These are phyloP conservation scores for Bagarius yarrelli DNA, from an alignment of 2,113 vertebrate species.

Conservation along the genomic window DNA sequence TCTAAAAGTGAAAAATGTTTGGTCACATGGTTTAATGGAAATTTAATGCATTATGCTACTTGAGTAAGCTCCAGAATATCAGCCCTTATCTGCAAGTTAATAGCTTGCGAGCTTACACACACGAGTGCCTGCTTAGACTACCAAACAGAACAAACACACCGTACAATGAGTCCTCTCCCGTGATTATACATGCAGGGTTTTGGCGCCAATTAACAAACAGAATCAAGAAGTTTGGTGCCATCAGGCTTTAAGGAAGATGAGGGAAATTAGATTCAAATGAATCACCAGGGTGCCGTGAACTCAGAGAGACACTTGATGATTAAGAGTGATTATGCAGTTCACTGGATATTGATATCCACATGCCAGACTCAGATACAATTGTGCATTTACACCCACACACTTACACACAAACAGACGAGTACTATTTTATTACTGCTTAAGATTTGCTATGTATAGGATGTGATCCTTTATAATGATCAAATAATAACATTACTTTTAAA, in stretches of 20 bases:
- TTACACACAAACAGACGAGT: neutral
- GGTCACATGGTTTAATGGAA: neutral
- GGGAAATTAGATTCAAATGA: slow-evolving; percentile 50
- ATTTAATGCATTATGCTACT: slow-evolving; percentile 10
- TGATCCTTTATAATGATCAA: too few relatives aligned
- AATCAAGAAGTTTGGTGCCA: slow-evolving; percentile 22
- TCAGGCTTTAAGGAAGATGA: slow-evolving; percentile 26
- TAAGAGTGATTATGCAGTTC: slow-evolving; percentile 31
- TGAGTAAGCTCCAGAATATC: slow-evolving; percentile 23
- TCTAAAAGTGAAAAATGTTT: neutral
- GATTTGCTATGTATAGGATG: too few relatives aligned
- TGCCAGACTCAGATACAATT: slow-evolving; percentile 31
- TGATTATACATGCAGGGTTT: slow-evolving; percentile 29
- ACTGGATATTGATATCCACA: slow-evolving; percentile 32
- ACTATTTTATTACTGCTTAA: too few relatives aligned
- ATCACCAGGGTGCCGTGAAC: slow-evolving; percentile 32
- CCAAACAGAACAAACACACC: slow-evolving; percentile 5
- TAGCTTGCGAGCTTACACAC: slow-evolving; percentile 3
- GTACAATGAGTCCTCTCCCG: slow-evolving; percentile 8
- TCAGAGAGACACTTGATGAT: slow-evolving; percentile 33
- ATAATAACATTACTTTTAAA: too few relatives aligned
- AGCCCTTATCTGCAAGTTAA: slow-evolving; percentile 20
- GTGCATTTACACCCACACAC: slow-evolving; percentile 44
- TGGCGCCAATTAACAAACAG: slow-evolving; percentile 27
- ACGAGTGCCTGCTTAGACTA: neutral